Conservation (phyloP, 2,888 invertebrate species). For the Dynastes grantii region DNA sequence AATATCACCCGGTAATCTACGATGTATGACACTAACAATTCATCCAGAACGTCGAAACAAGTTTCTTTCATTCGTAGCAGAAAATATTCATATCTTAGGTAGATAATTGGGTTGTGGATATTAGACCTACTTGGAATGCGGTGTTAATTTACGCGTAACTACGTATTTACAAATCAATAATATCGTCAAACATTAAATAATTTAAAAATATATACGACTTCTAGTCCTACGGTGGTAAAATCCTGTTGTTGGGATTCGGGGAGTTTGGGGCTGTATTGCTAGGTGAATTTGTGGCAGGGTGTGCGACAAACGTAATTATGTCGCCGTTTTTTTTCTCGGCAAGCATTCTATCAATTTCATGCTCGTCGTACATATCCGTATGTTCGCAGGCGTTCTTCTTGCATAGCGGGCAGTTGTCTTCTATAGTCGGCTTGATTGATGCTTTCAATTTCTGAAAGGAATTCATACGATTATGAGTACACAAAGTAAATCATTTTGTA, state of each 20-base stretch:
- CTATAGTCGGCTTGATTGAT: conserved; percentile 83
- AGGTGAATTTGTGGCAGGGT: neutral
- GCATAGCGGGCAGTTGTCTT: conserved; percentile 81
- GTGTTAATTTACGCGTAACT: conserved; percentile 8
- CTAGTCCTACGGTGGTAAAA: neutral
- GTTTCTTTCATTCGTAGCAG: neutral
- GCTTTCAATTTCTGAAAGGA: conserved; percentile 81
- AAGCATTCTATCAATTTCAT: conserved; percentile 57
- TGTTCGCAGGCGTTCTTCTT: conserved; percentile 86
- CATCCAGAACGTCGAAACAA: conserved; percentile 2
- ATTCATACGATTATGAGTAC: conserved; percentile 40
- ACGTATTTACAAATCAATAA: conserved; percentile 9
- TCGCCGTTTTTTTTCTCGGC: conserved; percentile 48
- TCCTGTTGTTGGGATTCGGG: conserved; percentile 23
- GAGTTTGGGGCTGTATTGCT: conserved; percentile 7
- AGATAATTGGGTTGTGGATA: too few species aligned
- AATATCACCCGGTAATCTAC: conserved; percentile 44
- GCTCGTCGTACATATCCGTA: conserved; percentile 66
- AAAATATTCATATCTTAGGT: too few species aligned
- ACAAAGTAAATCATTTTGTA: too few species aligned
- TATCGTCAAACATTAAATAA: neutral
- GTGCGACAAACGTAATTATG: conserved; percentile 23
- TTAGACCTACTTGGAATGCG: neutral
- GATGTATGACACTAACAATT: neutral
- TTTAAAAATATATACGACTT: neutral